Evolutionary conservation across 2,888 invertebrate genomes (phyloP).

Genomic region (Xanthia icteritia): DNA sequence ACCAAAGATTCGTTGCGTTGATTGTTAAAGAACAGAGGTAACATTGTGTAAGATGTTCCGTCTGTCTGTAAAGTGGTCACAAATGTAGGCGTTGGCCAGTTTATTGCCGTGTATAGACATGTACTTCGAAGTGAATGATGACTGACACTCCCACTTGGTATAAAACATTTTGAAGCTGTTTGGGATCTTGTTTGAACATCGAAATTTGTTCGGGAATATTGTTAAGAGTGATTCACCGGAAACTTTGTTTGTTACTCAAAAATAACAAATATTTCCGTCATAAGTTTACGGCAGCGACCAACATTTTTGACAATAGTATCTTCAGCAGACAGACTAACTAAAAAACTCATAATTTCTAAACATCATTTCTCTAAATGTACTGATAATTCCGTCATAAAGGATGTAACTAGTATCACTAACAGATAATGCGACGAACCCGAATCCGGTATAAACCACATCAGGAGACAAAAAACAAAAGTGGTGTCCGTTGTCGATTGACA

Average conservation of each 20-base stretch:
- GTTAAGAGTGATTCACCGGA: slow-evolving; percentile 48
- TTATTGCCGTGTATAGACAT: slow-evolving; percentile 71
- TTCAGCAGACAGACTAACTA: neutral
- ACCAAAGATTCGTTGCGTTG: slow-evolving; percentile 60
- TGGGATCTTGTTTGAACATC: slow-evolving; percentile 59
- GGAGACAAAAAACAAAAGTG: slow-evolving; percentile 65
- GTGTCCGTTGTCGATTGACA: slow-evolving; percentile 71
- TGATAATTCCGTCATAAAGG: slow-evolving; percentile 38
- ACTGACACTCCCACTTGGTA: slow-evolving; percentile 75
- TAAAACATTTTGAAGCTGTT: slow-evolving; percentile 70
- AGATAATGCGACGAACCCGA: slow-evolving; percentile 58
- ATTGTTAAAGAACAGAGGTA: slow-evolving; percentile 65
- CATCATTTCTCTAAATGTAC: slow-evolving; percentile 12
- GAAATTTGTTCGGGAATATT: slow-evolving; percentile 56
- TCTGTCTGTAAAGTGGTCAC: slow-evolving; percentile 66
- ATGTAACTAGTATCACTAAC: slow-evolving; percentile 50
- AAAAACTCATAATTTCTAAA: neutral
- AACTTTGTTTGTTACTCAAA: slow-evolving; percentile 28
- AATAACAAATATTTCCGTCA: slow-evolving; percentile 7
- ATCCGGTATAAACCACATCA: slow-evolving; percentile 66
- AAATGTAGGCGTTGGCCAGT: slow-evolving; percentile 72
- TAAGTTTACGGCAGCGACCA: neutral
- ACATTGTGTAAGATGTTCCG: slow-evolving; percentile 65
- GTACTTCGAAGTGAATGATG: slow-evolving; percentile 73
- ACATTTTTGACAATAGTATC: neutral